These are phyloP conservation scores for Acanthornis magna DNA, from an alignment of 2,797 vertebrate species.

Conservation along the genomic window DNA sequence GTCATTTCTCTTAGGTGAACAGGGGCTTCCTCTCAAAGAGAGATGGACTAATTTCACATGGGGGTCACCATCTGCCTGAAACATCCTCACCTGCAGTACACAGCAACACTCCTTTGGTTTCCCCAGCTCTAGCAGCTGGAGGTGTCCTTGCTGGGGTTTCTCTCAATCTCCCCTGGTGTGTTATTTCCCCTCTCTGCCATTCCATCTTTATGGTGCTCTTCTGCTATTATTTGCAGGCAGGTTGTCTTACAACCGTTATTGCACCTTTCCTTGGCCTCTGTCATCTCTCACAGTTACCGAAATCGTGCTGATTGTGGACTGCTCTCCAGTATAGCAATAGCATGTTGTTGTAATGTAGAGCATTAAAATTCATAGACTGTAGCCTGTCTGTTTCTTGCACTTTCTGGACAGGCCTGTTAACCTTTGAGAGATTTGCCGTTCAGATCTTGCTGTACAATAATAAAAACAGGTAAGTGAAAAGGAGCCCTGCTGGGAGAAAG, in stretches of 20 bases:
- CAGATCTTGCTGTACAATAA: conserved; percentile 37
- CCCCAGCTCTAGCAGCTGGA: neutral
- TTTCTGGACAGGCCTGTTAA: conserved; percentile 62
- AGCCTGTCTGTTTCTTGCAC: neutral
- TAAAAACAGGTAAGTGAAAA: conserved; percentile 47
- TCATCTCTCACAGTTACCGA: conserved; percentile 45
- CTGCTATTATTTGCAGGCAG: neutral
- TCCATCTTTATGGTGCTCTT: neutral
- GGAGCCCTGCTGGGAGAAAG: neutral
- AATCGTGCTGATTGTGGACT: conserved; percentile 39
- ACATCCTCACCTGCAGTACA: neutral
- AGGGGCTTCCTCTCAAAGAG: neutral
- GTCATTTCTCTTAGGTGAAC: neutral
- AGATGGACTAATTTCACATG: neutral
- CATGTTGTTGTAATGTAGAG: conserved; percentile 45
- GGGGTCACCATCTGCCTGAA: neutral
- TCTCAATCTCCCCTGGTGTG: neutral
- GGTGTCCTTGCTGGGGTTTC: neutral
- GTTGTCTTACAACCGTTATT: conserved; percentile 21
- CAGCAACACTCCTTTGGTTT: neutral
- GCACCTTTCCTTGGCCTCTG: conserved; percentile 50
- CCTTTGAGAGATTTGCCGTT: conserved; percentile 44
- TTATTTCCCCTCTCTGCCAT: neutral
- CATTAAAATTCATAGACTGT: conserved; percentile 66
- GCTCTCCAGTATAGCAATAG: conserved; percentile 63